Evolutionary conservation across 2,797 vertebrate species (phyloP).

Genomic region (Petrocephalus schoutedeni): DNA sequence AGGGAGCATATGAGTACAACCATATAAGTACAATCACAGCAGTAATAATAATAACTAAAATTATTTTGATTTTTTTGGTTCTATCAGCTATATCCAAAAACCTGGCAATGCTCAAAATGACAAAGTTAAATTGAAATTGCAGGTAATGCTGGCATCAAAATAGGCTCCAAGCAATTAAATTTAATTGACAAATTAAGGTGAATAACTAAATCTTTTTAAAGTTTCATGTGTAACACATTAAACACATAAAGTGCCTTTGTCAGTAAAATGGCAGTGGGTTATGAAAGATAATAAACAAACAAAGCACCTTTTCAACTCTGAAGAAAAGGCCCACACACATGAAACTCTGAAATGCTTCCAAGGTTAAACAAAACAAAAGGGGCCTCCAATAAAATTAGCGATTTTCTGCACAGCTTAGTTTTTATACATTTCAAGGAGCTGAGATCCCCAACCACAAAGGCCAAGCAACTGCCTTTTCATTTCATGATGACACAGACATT

Average conservation of each 20-base stretch:
- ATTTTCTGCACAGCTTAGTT: slow-evolving; percentile 1
- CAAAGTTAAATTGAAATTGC: background rate
- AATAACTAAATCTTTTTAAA: background rate
- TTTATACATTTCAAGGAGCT: slow-evolving; percentile 19
- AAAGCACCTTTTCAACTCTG: background rate
- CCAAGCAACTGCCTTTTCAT: slow-evolving; percentile 50
- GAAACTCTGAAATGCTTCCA: background rate
- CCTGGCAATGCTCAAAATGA: background rate
- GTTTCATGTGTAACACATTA: background rate
- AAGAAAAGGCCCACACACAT: background rate
- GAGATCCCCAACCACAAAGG: background rate
- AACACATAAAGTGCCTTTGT: background rate
- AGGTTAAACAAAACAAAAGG: background rate
- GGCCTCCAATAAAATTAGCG: background rate
- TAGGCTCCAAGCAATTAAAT: background rate
- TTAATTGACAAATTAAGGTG: background rate
- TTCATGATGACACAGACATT: slow-evolving; percentile 54
- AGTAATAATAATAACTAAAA: background rate
- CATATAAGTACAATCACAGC: background rate
- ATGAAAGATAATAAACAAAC: background rate
- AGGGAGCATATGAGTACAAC: background rate
- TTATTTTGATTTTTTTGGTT: background rate
- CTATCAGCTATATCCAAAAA: background rate
- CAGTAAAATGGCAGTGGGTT: background rate
- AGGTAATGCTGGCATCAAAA: background rate